Conservation (phyloP, 1,140 invertebrate genomes). For the Zaprionus tsacasi region DNA sequence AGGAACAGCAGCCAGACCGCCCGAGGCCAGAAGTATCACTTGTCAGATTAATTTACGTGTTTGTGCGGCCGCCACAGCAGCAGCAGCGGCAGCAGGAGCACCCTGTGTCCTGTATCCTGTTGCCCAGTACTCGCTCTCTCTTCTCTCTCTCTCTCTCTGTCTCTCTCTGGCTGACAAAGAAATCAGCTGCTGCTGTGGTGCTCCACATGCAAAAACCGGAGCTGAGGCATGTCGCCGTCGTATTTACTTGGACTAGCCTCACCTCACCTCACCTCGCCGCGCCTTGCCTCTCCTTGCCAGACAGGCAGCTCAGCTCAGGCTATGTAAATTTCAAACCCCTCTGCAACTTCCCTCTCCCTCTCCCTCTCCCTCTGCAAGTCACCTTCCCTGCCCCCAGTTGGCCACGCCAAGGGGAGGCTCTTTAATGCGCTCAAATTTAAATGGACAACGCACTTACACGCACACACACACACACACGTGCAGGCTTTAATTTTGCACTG, state of each 20-base stretch:
- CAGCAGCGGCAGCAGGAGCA: constrained; percentile 36
- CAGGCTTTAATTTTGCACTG: constrained; percentile 55
- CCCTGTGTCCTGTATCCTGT: constrained; percentile 20
- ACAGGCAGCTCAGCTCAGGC: neutral
- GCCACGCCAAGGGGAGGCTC: constrained; percentile 14
- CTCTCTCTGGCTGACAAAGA: constrained; percentile 52
- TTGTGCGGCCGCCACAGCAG: constrained; percentile 70
- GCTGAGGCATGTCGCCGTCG: constrained; percentile 66
- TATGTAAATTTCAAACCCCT: constrained; percentile 45
- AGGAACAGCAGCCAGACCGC: constrained; percentile 32
- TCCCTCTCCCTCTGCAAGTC: too few relatives aligned
- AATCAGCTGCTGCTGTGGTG: constrained; percentile 77
- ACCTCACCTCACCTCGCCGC: neutral
- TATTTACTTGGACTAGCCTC: constrained; percentile 68
- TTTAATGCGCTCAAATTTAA: constrained; percentile 73
- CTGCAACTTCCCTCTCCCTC: neutral
- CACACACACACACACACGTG: neutral
- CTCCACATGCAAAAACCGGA: constrained; percentile 71
- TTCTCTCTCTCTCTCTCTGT: too few relatives aligned
- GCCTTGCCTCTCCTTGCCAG: constrained; percentile 14
- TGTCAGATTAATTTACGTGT: constrained; percentile 81
- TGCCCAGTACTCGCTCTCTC: constrained; percentile 3
- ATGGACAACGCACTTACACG: constrained; percentile 52
- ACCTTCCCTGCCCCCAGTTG: neutral
- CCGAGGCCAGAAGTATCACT: constrained; percentile 79